Base-by-base conservation (phyloP, 2,888 invertebrate genomes). In the Cylloceria caligata region DNA sequence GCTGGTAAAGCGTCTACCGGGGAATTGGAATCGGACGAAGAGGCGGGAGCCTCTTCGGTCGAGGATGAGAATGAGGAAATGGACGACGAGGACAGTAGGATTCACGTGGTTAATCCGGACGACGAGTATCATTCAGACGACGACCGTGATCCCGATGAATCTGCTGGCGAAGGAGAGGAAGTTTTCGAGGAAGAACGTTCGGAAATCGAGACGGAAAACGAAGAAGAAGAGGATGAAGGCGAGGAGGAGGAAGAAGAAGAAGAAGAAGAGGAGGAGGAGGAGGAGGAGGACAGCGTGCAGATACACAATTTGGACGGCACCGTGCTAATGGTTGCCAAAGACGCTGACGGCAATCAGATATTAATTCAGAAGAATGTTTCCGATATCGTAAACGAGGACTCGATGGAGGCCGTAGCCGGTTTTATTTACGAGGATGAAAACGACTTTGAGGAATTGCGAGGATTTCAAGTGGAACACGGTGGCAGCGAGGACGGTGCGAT, bases 301-400 rank as follows among this genome's bases (percentile, higher is more conserved):
- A 87, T 91, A 45, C 90, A 91, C 68, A 88, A 90, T 84, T 83
- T 92, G 16, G 90, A 91, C 45, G 91, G 91, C n/a, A 90, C 92
- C n/a, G 92, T 92, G 13, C 83, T 92, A 16, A 91, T 92, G 91
- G 89, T 92, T 3, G 86, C 91, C 1, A 91, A 91, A 45, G 91
- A 91, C 24, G 85, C 88, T 0, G 92, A 92, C 11, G 92, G 91
- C 19, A 92, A 92, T 89, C 91, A 91, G 67, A 92, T 92, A 77
- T 86, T 92, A 39, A 91, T 92, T 62, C 90, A 91, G 60, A 89
- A 88, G 39, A 88, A 89, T 21, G 86, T 91, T 27, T 85, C 88
- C 1, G 90, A 88, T 19, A 88, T 90, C 7, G 88, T 83, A 21
- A 89, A 90, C 60, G 92, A 91, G 7, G 92, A 90, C 34, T 91